phyloP scores from a whole-genome alignment of 2,797 vertebrate genomes.

The Arrhamphus sclerolepis region DNA sequence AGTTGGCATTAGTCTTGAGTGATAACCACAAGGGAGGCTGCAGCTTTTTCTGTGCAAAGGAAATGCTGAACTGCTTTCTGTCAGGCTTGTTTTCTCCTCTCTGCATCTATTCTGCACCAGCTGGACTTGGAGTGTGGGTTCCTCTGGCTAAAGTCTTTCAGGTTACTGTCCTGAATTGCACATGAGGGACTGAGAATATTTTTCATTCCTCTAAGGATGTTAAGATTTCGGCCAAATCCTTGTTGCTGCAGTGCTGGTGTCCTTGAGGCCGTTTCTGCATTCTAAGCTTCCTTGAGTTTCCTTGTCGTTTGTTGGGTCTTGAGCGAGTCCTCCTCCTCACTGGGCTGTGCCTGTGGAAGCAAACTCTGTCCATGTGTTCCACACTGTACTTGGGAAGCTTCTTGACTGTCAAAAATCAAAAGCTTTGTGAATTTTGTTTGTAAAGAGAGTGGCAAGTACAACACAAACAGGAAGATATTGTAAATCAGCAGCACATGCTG shows the following conservation, averaged over 20 bases:
- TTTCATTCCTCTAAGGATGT: neutral
- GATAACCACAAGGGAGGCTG: conserved; percentile 5
- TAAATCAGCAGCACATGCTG: too few species aligned
- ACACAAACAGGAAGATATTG: neutral
- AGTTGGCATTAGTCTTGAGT: conserved; percentile 4
- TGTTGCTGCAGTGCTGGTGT: neutral
- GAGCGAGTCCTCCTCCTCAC: neutral
- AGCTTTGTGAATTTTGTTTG: neutral
- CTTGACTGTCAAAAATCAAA: too few species aligned
- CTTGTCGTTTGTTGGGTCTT: neutral
- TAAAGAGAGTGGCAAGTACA: neutral
- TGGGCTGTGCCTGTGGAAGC: neutral
- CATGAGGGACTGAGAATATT: neutral
- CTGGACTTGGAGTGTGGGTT: neutral
- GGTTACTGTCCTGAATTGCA: conserved; percentile 12
- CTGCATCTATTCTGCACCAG: conserved; percentile 11
- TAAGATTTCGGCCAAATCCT: neutral
- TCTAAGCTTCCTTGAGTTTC: conserved; percentile 3
- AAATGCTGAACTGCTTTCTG: neutral
- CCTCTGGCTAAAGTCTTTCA: conserved; percentile 10
- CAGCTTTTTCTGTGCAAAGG: neutral
- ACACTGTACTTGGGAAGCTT: too few species aligned
- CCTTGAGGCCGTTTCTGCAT: neutral
- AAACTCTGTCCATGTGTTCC: neutral
- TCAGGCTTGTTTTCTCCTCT: conserved; percentile 1